Base-by-base conservation (phyloP, 1,140 invertebrate species). In the Venturia canescens region DNA sequence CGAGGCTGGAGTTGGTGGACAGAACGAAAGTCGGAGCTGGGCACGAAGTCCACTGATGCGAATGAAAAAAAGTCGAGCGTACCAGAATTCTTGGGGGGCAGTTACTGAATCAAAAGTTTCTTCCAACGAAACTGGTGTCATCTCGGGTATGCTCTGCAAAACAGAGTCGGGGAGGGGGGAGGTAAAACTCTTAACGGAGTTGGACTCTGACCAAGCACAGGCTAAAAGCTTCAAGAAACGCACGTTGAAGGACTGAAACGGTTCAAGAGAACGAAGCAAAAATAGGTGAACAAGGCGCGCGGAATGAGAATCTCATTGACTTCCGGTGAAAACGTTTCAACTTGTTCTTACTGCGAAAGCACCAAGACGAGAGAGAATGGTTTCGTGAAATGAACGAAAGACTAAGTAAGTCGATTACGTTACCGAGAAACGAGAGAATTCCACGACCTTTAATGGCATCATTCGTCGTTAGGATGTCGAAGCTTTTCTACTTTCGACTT, bases 381-480 rank as follows among this genome's bases (percentile, higher is more conserved):
- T 69, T 29, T 69, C 13, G 53, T 21, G 38, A 76, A 63, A 76
- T 38, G 72, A 34, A 23, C 53, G 50, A 77, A 77, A 60, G 29
- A 23, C 50, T 11, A 44, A 48, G 72, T 63, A 77, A 77, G 75
- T 77, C 57, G 53, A 77, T 66, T 77, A 66, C 75, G 60, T 34
- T 77, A 34, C 50, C 53, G 31, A 26, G 29, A 69, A 69, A 69
- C 29, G 66, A 38, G 75, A 77, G 75, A 77, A 77, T 66, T 77
- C 21, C 31, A 77, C 75, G 57, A 77, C 31, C 75, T 77, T 77
- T 63, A 77, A 77, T 60, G 57, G 75, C 75, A 77, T 77, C 75
- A 77, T 77, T 77, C 75, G 75, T 77, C 57, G 75, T 63, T 77
- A 44, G 31, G 31, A 26, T 66, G 53, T 34, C 34, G 75, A 31